Base-by-base conservation (phyloP, 2,797 vertebrate genomes). In the Pempheris klunzingeri region DNA sequence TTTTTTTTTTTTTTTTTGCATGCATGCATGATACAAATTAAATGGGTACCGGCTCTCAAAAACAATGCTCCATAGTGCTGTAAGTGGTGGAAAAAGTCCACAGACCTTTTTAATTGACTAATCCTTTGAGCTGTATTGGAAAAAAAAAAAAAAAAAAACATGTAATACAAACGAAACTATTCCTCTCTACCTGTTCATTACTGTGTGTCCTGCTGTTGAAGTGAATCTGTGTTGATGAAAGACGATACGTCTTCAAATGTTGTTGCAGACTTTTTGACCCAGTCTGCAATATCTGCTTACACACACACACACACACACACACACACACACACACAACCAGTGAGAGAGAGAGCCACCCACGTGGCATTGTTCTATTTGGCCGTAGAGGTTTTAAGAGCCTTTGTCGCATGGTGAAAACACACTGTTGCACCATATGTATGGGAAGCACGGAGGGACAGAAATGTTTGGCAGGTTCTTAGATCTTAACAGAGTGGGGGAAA, bases 391-490 rank as follows among this genome's bases (percentile, higher is more conserved):
- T 89, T 81, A 87, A 84, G 72, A 84, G 74, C 61, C 71, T 88
- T 90, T 88, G 78, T 90, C 63, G 78, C 71, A 83, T 30, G 39
- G 65, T 71, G 61, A 78, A 89, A 68, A 75, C 78, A 71, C 57
- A 39, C 66, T 79, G 74, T 78, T 74, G 85, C 69, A 75, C 77
- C 71, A 76, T 87, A 84, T 82, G 74, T 88, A 91, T 87, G 89
- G 82, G 70, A 83, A 81, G 85, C 87, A 89, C 58, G 30, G 78
- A 89, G 82, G 78, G 86, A 89, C 77, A 82, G 20, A 90, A 82
- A 79, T 82, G 79, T 71, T 71, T 88, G 84, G 78, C 78, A 53
- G 72, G 74, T 87, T 87, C 71, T 88, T 74, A 78, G 74, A 87
- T 89, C 68, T 85, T 71, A 75, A 77, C 77, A 59, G 78, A 82